These are phyloP conservation scores for Gobiocypris rarus DNA, from an alignment of 2,113 vertebrate genomes.

Conservation along the genomic window DNA sequence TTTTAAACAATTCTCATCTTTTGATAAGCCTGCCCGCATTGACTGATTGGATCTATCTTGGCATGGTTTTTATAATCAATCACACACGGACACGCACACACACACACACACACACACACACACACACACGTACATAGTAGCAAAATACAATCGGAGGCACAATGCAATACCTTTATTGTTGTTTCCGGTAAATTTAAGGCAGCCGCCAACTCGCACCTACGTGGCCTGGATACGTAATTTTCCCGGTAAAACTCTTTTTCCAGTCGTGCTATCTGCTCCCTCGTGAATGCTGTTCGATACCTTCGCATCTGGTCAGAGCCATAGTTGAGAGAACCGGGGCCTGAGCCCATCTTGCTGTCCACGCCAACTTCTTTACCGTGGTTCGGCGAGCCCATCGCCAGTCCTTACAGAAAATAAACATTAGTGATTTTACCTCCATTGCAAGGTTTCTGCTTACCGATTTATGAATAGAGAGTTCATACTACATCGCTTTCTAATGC, in stretches of 20 bases:
- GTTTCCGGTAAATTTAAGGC: conserved; percentile 96
- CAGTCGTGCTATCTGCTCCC: conserved; percentile 94
- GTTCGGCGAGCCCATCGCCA: conserved; percentile 78
- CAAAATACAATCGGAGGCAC: neutral
- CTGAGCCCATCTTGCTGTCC: conserved; percentile 69
- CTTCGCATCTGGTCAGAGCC: conserved; percentile 94
- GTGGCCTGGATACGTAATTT: conserved; percentile 96
- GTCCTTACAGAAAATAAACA: conserved; percentile 65
- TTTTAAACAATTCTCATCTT: neutral
- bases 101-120: no score
- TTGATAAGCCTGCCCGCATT: neutral
- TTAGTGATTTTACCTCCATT: neutral
- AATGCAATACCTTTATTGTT: conserved; percentile 90
- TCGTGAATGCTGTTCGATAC: conserved; percentile 96
- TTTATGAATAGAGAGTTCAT: no score
- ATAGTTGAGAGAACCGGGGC: conserved; percentile 85
- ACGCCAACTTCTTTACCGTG: conserved; percentile 73
- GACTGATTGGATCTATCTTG: neutral
- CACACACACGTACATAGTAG: no score
- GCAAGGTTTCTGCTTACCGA: neutral
- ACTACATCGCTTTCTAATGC: neutral
- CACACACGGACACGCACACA: neutral
- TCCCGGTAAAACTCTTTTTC: conserved; percentile 99
- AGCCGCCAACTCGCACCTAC: conserved; percentile 94
- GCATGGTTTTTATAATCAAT: neutral